These are phyloP conservation scores for Zelleria hepariella DNA, from an alignment of 2,888 invertebrate species.

Conservation along the genomic window DNA sequence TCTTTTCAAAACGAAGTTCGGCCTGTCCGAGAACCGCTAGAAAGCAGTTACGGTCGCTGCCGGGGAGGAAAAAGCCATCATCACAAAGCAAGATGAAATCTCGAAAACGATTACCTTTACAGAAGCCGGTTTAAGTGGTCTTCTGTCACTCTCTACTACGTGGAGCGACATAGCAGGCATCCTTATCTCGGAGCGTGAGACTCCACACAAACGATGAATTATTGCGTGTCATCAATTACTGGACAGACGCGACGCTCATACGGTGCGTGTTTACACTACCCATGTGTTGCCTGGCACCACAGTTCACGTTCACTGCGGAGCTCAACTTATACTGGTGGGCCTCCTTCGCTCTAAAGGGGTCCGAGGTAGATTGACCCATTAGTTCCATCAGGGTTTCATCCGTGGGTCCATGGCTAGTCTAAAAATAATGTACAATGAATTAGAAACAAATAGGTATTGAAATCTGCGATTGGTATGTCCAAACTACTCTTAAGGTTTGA, in stretches of 20 bases:
- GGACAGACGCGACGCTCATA: conserved; percentile 38
- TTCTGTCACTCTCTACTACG: not conserved
- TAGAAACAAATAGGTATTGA: no score
- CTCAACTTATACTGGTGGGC: not conserved
- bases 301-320: not conserved
- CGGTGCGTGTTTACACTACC: not conserved
- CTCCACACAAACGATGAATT: conserved; percentile 65
- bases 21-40: no score
- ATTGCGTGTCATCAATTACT: conserved; percentile 65
- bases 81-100: no score
- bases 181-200: conserved; percentile 37
- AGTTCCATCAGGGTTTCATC: not conserved
- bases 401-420: no score
- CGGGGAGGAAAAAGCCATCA: no score
- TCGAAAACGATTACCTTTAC: no score
- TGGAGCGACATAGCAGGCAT: conserved; percentile 6
- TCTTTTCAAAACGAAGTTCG: no score
- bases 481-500: no score
- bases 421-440: no score
- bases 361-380: not conserved
- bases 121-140: no score
- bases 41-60: no score
- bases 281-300: not conserved
- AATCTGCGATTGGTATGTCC: no score
- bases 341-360: not conserved